Conservation (phyloP, 1,140 invertebrate species). For the Lysiphlebus fabarum region DNA sequence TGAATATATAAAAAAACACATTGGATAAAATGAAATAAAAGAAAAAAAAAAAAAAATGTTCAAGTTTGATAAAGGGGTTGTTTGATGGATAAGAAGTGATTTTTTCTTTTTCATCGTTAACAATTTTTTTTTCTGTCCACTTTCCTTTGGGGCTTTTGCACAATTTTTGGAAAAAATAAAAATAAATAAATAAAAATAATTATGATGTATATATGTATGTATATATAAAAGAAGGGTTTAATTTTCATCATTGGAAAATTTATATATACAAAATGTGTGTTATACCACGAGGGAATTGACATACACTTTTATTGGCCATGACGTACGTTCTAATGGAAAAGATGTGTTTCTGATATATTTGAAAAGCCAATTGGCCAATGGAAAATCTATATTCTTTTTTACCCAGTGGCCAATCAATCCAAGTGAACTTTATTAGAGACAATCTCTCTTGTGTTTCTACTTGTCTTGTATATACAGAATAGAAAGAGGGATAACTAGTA, state of each 20-base stretch:
- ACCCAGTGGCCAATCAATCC: too few species aligned
- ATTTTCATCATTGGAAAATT: background rate
- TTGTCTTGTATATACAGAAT: too few species aligned
- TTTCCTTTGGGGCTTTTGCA: background rate
- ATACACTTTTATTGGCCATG: conserved; percentile 19
- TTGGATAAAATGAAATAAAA: background rate
- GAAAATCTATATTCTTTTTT: background rate
- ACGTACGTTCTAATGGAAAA: conserved; percentile 30
- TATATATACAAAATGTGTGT: conserved; percentile 1
- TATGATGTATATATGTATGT: too few species aligned
- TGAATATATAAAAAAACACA: too few species aligned
- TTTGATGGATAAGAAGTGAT: conserved; percentile 4
- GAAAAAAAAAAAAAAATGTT: background rate
- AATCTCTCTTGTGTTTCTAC: too few species aligned
- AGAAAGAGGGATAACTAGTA: too few species aligned
- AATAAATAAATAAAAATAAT: too few species aligned
- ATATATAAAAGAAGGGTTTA: background rate
- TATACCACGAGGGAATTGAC: conserved; percentile 24
- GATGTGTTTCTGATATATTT: conserved; percentile 27
- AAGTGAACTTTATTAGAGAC: too few species aligned
- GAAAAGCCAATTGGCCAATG: conserved; percentile 16
- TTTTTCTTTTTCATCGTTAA: background rate
- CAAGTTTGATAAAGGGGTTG: background rate
- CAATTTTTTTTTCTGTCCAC: background rate
- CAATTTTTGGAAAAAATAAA: too few species aligned